A percentile compares a stretch with the other conserved stretches of the same genome.
Conservation (phyloP, 2,797 vertebrate genomes). For the Coreius guichenoti region DNA sequence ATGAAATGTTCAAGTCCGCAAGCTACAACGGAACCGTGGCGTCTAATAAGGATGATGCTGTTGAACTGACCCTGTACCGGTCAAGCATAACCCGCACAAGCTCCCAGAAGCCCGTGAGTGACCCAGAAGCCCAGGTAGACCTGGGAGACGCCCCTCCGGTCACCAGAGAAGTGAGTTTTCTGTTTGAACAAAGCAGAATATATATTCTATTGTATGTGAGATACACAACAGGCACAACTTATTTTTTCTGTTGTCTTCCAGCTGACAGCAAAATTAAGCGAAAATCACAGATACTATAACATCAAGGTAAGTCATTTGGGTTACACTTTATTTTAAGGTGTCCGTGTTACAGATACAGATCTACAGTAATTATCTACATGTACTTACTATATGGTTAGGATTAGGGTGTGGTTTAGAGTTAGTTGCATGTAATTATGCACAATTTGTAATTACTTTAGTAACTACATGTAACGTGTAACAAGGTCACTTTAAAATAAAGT, state of each 20-base stretch:
- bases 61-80: slow-evolving; percentile 80
- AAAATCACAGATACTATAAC: slow-evolving; percentile 79
- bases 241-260: slow-evolving; percentile 62
- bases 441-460: too few relatives aligned
- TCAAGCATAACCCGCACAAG: background rate
- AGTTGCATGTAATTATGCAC: background rate
- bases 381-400: background rate
- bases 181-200: background rate
- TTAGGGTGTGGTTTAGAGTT: background rate
- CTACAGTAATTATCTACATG: background rate
- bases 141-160: slow-evolving; percentile 67
- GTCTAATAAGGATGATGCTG: slow-evolving; percentile 64
- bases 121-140: slow-evolving; percentile 62
- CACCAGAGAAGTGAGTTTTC: slow-evolving; percentile 66
- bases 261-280: slow-evolving; percentile 68
- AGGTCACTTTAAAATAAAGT: background rate
- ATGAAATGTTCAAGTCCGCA: slow-evolving; percentile 68
- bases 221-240: background rate
- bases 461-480: background rate
- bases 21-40: slow-evolving; percentile 66
- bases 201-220: background rate
- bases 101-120: slow-evolving; percentile 41
- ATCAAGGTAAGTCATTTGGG: slow-evolving; percentile 80
- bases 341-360: background rate
- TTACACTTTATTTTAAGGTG: background rate